Evolutionary conservation across 2,888 invertebrate species (phyloP).

Genomic region (Cephus runcator): DNA sequence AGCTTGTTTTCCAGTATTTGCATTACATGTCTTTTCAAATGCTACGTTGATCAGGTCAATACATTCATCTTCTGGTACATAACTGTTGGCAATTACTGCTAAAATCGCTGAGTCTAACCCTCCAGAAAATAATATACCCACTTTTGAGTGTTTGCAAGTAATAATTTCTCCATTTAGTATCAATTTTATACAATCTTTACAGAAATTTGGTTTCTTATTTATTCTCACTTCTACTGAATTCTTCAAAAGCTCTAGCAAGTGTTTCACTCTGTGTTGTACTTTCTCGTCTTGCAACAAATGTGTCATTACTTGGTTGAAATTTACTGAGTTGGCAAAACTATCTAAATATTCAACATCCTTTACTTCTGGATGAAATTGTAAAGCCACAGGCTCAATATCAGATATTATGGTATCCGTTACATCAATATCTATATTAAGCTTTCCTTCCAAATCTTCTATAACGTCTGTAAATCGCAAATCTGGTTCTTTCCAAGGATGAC

Average conservation of each 20-base stretch:
- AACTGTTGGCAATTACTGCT: constrained; percentile 81
- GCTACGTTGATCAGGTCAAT: constrained; percentile 97
- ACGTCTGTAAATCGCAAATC: constrained; percentile 56
- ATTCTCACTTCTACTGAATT: constrained; percentile 73
- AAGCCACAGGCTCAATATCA: constrained; percentile 20
- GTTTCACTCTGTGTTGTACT: constrained; percentile 64
- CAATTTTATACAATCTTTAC: constrained; percentile 69
- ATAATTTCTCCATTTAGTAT: constrained; percentile 28
- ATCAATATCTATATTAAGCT: constrained; percentile 53
- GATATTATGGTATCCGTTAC: constrained; percentile 45
- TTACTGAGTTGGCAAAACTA: constrained; percentile 42
- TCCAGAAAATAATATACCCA: constrained; percentile 93
- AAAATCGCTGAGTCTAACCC: constrained; percentile 96
- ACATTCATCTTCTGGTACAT: constrained; percentile 72
- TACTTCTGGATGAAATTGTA: constrained; percentile 48
- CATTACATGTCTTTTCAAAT: constrained; percentile 72
- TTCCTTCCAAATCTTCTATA: constrained; percentile 55
- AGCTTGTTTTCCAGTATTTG: constrained; percentile 6
- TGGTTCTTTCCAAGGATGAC: constrained; percentile 65
- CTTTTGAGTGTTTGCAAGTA: constrained; percentile 67
- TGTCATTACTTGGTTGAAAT: constrained; percentile 62
- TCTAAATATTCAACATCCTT: constrained; percentile 36
- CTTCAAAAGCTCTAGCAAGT: constrained; percentile 68
- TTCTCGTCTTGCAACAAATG: constrained; percentile 61
- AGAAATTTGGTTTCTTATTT: constrained; percentile 72